A percentile compares a stretch with the other conserved stretches of the same genome.
These are phyloP conservation scores for Diadromus collaris DNA, from an alignment of 2,888 invertebrate genomes.

Conservation along the genomic window DNA sequence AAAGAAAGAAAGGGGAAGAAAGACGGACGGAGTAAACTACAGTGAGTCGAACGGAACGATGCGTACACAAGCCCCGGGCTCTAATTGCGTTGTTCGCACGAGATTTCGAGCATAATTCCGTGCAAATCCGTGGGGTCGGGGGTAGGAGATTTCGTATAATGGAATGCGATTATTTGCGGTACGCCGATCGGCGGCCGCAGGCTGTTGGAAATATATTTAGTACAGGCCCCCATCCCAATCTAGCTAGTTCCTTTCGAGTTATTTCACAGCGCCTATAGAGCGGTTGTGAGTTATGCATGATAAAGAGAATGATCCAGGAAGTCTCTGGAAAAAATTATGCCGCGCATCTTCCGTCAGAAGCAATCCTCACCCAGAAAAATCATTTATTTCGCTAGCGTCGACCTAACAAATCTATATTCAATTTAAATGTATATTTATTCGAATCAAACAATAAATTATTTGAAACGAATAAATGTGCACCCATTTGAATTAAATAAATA, in stretches of 20 bases:
- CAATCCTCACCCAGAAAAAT: neutral
- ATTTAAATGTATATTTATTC: too few species aligned
- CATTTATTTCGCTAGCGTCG: too few species aligned
- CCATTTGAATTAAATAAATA: too few species aligned
- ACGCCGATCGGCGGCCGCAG: constrained; percentile 31
- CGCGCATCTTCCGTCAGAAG: neutral
- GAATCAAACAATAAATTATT: too few species aligned
- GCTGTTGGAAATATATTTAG: constrained; percentile 30
- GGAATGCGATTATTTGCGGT: constrained; percentile 55
- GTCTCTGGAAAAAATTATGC: neutral
- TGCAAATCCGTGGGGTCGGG: constrained; percentile 47
- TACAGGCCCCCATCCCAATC: constrained; percentile 3
- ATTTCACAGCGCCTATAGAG: neutral
- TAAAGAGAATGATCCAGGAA: neutral
- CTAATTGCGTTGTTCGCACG: constrained; percentile 37
- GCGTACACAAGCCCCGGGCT: constrained; percentile 13
- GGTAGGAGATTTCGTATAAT: constrained; percentile 37
- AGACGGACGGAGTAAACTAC: neutral
- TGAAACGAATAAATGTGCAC: too few species aligned
- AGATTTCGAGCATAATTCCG: constrained; percentile 47
- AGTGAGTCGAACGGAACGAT: constrained; percentile 7
- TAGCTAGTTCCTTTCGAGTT: constrained; percentile 15
- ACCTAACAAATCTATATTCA: too few species aligned
- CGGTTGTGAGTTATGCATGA: neutral
- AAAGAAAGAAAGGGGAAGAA: too few species aligned